phyloP scores from a whole-genome alignment of 2,113 vertebrate species.

The Trinectes maculatus region DNA sequence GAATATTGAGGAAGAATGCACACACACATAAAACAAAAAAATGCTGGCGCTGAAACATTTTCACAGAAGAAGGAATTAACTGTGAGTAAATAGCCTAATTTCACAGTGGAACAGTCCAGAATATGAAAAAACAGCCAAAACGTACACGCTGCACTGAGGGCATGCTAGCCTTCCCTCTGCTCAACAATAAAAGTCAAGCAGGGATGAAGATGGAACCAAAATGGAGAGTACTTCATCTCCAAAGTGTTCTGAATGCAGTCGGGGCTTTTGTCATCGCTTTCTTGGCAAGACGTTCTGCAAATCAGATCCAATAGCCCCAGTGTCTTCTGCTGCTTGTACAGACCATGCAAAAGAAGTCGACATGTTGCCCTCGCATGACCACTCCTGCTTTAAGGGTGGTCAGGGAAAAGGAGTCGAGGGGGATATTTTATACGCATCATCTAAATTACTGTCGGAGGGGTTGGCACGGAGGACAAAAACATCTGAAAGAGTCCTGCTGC shows the following conservation, averaged over 20 bases:
- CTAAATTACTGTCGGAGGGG: slow-evolving; percentile 53
- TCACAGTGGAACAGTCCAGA: slow-evolving; percentile 22
- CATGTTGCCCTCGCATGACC: slow-evolving; percentile 23
- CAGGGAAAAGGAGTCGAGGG: slow-evolving; percentile 3
- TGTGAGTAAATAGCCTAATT: slow-evolving; percentile 38
- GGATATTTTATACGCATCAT: slow-evolving; percentile 55
- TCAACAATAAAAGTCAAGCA: slow-evolving; percentile 32
- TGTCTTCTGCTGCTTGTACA: slow-evolving; percentile 29
- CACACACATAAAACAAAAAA: no score
- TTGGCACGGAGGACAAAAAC: slow-evolving; percentile 6
- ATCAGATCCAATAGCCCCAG: slow-evolving; percentile 43
- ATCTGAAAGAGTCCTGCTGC: slow-evolving; percentile 42
- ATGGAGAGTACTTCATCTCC: slow-evolving; percentile 58
- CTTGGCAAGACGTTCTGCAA: slow-evolving; percentile 51
- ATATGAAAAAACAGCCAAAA: slow-evolving; percentile 32
- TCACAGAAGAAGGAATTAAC: slow-evolving; percentile 50
- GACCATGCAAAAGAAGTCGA: slow-evolving; percentile 39
- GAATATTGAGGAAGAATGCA: neutral
- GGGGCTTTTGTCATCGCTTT: slow-evolving; percentile 55
- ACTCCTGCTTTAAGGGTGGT: slow-evolving; percentile 16
- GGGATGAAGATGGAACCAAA: slow-evolving; percentile 55
- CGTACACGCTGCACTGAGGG: slow-evolving; percentile 22
- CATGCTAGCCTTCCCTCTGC: slow-evolving; percentile 15
- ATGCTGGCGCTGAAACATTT: slow-evolving; percentile 15
- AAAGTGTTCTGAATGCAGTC: slow-evolving; percentile 52